Evolutionary conservation across 2,888 invertebrate species (phyloP).

Genomic region (Rhagophthalmus giganteus): DNA sequence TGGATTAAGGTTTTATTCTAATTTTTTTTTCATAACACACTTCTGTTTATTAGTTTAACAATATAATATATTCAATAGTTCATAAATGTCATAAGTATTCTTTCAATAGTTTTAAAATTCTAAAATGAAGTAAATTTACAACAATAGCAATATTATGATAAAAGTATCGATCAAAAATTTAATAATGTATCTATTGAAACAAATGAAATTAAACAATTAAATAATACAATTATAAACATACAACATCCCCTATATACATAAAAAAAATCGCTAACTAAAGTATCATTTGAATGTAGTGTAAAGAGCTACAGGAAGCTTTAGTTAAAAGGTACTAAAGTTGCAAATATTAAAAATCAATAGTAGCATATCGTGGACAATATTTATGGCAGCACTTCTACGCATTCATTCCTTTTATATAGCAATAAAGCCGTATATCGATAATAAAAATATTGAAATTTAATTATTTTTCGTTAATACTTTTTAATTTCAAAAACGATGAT

Average conservation of each 20-base stretch:
- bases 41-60: conserved; percentile 40
- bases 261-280: conserved; percentile 4
- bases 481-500: too few relatives aligned
- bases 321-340: conserved; percentile 12
- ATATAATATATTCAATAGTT: conserved; percentile 40
- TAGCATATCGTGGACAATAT: conserved; percentile 4
- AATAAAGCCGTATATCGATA: conserved; percentile 1
- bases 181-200: conserved; percentile 6
- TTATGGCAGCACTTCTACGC: conserved; percentile 8
- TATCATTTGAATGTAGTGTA: conserved; percentile 15
- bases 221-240: conserved; percentile 7
- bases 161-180: conserved; percentile 4
- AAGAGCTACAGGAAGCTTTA: conserved; percentile 20
- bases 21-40: conserved; percentile 43
- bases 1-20: conserved; percentile 34
- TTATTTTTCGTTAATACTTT: conserved; percentile 3
- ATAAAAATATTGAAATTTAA: background rate
- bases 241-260: conserved; percentile 23
- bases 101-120: conserved; percentile 24
- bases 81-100: conserved; percentile 34
- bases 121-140: conserved; percentile 15
- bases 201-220: conserved; percentile 6
- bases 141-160: conserved; percentile 6
- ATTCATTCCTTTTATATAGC: background rate
- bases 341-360: conserved; percentile 5